These are phyloP conservation scores for Prionailurus bengalensis DNA, from an alignment of 2,113 vertebrate species.

Conservation along the genomic window DNA sequence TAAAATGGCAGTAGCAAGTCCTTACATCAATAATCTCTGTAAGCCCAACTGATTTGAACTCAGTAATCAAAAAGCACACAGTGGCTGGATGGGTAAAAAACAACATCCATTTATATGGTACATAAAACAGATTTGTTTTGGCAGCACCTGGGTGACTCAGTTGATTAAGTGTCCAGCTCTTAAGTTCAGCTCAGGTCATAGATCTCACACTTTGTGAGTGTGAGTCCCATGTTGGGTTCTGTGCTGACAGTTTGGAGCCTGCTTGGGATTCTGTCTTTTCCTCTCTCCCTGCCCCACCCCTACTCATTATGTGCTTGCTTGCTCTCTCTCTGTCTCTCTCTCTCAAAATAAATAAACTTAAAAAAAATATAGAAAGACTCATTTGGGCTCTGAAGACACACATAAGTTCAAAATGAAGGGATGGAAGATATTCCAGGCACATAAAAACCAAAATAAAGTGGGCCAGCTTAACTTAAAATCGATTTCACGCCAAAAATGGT, in stretches of 20 bases:
- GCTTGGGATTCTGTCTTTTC: no score
- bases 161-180: no score
- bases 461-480: neutral
- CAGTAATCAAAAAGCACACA: neutral
- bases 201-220: no score
- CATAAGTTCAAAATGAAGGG: neutral
- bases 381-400: neutral
- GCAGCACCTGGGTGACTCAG: no score
- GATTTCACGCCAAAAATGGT: neutral
- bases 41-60: neutral
- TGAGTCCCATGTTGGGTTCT: no score
- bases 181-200: no score
- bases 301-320: no score
- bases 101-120: neutral
- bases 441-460: neutral
- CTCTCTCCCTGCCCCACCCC: no score
- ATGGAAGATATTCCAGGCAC: neutral
- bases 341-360: no score
- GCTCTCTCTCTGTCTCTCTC: no score
- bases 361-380: no score
- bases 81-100: neutral
- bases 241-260: no score
- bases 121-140: neutral
- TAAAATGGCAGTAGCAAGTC: neutral
- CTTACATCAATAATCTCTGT: neutral